Base-by-base conservation (phyloP, 2,797 vertebrate species). In the Enteromius treurensis region DNA sequence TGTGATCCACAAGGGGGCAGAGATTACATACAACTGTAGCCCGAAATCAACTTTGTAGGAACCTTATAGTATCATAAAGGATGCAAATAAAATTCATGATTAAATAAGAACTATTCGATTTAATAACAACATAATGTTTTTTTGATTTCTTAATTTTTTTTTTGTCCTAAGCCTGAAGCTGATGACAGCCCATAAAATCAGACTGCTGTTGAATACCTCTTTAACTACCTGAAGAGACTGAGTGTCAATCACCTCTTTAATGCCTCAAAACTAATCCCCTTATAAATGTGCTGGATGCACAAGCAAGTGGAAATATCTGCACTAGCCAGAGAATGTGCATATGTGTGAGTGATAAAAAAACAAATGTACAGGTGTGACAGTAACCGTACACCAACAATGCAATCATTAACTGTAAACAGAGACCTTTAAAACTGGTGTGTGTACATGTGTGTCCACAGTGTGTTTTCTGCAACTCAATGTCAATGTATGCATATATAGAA, bases 111-210 rank as follows among this genome's bases (percentile, higher is more conserved):
- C 23, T 45, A 64, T 47, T 23, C 17, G 13, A 76, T 49, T 68
- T 23, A 29, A 82, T 47, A 76, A 19, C 71, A 62, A 21, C 53
- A 74, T 55, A 21, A 23, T 79, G 77, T 58, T 62, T 32, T 32
- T 32, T 34, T 34, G 5, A 34, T 34, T 3, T 34, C 32, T 3
- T 34, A 32, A 32, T n/a, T n/a, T n/a, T n/a, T 51, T 73, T 79
- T 69, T 69, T 60, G 23, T 32, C 0, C 1, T 14, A 9, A 40
- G n/a, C 32, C 17, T 85, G 17, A 75, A 87, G 60, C 82, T 83
- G 89, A 47, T 88, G 89, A 88, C 88, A 89, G 85, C 85, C 82
- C 64, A 88, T 90, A 90, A 92, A 92, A 83, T 80, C 26, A n/a
- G 82, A 58, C 42, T 81, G 74, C 76, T 79, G 84, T 71, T 34